A percentile compares a stretch with the other conserved stretches of the same genome.
Conservation (phyloP, 1,140 invertebrate genomes). For the Dreissena polymorpha region DNA sequence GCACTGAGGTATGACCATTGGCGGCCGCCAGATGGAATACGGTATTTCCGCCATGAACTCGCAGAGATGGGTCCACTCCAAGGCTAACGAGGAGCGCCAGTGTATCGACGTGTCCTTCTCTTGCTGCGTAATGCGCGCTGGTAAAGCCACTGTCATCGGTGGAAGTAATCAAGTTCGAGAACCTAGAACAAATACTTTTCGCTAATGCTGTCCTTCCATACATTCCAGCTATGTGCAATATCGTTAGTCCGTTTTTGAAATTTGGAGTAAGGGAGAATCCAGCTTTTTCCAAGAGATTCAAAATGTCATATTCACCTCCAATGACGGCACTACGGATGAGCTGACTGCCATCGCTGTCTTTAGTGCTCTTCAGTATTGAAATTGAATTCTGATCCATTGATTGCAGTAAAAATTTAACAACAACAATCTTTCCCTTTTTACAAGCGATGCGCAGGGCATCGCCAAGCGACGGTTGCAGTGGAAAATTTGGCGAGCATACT, state of each 20-base stretch:
- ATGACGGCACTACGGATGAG: constrained; percentile 27
- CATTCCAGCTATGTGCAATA: constrained; percentile 32
- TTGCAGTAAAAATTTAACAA: constrained; percentile 27
- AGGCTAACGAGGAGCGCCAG: background rate
- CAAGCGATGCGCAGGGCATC: constrained; percentile 6
- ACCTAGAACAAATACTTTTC: constrained; percentile 8
- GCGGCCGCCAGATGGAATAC: constrained; percentile 36
- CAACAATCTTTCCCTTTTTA: background rate
- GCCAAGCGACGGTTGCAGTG: background rate
- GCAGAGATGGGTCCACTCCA: constrained; percentile 1
- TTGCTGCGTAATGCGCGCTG: constrained; percentile 32
- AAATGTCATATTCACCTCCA: constrained; percentile 12
- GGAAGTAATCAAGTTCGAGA: constrained; percentile 14
- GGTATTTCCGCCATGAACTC: constrained; percentile 37
- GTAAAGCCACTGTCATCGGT: constrained; percentile 40
- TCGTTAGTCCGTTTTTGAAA: constrained; percentile 19
- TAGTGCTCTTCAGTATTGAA: background rate
- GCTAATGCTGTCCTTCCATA: constrained; percentile 21
- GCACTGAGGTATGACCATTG: constrained; percentile 16
- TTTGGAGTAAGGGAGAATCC: constrained; percentile 1
- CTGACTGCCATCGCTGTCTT: constrained; percentile 11
- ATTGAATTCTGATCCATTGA: background rate
- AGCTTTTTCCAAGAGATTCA: constrained; percentile 25
- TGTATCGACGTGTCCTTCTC: constrained; percentile 34
- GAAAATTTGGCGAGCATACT: constrained; percentile 18